Conservation (phyloP, 2,888 invertebrate genomes). For the Glaucopsyche alexis region DNA sequence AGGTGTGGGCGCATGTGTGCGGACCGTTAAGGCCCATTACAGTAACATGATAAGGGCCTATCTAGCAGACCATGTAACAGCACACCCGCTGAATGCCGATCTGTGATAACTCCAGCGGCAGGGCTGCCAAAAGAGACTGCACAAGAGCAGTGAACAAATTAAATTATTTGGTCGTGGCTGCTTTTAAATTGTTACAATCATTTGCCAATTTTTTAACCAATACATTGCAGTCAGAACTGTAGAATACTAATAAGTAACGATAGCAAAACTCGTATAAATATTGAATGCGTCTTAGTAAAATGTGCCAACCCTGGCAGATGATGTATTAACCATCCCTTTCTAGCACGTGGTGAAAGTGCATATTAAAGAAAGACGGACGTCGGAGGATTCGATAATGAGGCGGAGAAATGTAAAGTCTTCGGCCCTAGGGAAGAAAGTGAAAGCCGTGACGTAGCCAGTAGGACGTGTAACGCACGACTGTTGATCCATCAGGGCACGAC, state of each 20-base stretch:
- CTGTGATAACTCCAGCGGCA: conserved; percentile 44
- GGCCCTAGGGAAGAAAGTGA: conserved; percentile 49
- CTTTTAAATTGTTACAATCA: no score
- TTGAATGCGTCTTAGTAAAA: no score
- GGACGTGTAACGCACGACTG: conserved; percentile 37
- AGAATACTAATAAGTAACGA: no score
- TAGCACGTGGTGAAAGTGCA: conserved; percentile 47
- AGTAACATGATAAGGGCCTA: conserved; percentile 37
- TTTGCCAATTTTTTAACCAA: no score
- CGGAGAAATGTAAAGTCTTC: conserved; percentile 55
- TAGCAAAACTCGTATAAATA: no score
- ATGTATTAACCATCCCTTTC: conserved; percentile 46
- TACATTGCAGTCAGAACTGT: no score
- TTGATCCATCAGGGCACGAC: conserved; percentile 11
- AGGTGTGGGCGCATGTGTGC: conserved; percentile 29
- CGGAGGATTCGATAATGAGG: conserved; percentile 58
- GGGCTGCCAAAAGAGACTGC: conserved; percentile 19
- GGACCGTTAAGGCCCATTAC: conserved; percentile 36
- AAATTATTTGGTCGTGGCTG: no score
- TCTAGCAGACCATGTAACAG: conserved; percentile 42
- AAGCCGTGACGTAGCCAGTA: conserved; percentile 45
- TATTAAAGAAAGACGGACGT: conserved; percentile 48
- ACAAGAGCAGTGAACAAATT: neutral
- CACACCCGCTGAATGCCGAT: conserved; percentile 54
- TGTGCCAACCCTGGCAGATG: conserved; percentile 31